Evolutionary conservation across 2,797 vertebrate genomes (phyloP), one percentile per base, ranked within the genome.

Genomic region (Syngnathus acus): DNA sequence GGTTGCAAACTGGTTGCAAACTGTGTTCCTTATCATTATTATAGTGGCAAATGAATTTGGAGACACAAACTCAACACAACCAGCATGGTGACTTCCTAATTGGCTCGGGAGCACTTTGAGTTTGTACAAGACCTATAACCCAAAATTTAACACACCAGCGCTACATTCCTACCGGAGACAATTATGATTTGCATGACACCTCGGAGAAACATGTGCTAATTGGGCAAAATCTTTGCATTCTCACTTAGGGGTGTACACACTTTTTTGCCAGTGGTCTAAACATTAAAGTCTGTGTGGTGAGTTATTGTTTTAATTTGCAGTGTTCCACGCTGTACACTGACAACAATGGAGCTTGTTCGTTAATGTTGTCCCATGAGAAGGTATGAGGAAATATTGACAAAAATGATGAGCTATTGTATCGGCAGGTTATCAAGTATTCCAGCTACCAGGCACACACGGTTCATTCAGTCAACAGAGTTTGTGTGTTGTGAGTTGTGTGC

Each of bases 401-500:
- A 19, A 6, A 38, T 58, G 14, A n/a, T 21, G n/a, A 37, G 32
- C 4, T 11, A 21, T 3, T 1, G 5, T 40, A 21, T 42, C 11
- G 58, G 5, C 38, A 19, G 9, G 38, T 61, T 61, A 9, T 11
- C 1, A 61, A 40, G 39, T 19, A 61, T 61, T 61, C 40, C 13
- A 14, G 40, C 40, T 16, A 26, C 10, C 21, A 45, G 10, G 13
- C 40, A 23, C n/a, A 14, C 60, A 62, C 45, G 21, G 3, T 17
- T 42, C 42, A 62, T 62, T 62, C 60, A 23, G 39, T 26, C 42
- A 26, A 7, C 60, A 21, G 13, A 62, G n/a, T 54, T 9, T 69
- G 67, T 77, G 68, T 74, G 70, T 75, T 79, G 78, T 64, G 70
- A 83, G 26, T 26, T 26, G 26, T 26, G 26, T 26, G 26, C 63